Conservation (phyloP, 2,888 invertebrate species). For the Orthosia gracilis region DNA sequence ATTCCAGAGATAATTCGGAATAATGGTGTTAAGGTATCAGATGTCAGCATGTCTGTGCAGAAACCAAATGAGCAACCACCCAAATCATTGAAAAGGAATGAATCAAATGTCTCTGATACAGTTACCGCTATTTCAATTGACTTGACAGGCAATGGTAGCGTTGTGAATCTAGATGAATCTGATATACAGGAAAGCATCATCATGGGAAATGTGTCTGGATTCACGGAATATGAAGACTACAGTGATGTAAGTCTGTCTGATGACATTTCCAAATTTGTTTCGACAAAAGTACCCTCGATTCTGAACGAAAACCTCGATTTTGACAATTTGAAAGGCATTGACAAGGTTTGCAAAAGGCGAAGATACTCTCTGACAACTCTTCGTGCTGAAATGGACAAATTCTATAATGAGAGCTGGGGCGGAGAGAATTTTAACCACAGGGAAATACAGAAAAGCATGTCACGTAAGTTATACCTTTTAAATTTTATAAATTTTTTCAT, state of each 20-base stretch:
- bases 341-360: conserved; percentile 78
- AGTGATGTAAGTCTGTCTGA: conserved; percentile 66
- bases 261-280: conserved; percentile 79
- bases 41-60: conserved; percentile 66
- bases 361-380: conserved; percentile 84
- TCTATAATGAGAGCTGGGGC: conserved; percentile 93
- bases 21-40: conserved; percentile 70
- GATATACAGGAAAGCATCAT: conserved; percentile 82
- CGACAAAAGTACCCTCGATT: conserved; percentile 87
- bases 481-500: background rate
- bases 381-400: conserved; percentile 91
- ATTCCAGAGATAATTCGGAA: conserved; percentile 48
- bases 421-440: conserved; percentile 92
- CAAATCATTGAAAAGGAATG: conserved; percentile 61
- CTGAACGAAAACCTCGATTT: conserved; percentile 86
- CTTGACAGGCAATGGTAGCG: conserved; percentile 76
- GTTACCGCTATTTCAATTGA: conserved; percentile 70
- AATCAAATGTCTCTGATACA: conserved; percentile 40
- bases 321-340: conserved; percentile 86
- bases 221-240: conserved; percentile 75
- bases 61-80: conserved; percentile 48
- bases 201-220: conserved; percentile 86
- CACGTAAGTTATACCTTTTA: conserved; percentile 87
- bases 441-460: conserved; percentile 92
- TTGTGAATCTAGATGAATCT: conserved; percentile 65